Base-by-base conservation (phyloP, 2,113 vertebrate genomes). In the Empidonax alnorum region DNA sequence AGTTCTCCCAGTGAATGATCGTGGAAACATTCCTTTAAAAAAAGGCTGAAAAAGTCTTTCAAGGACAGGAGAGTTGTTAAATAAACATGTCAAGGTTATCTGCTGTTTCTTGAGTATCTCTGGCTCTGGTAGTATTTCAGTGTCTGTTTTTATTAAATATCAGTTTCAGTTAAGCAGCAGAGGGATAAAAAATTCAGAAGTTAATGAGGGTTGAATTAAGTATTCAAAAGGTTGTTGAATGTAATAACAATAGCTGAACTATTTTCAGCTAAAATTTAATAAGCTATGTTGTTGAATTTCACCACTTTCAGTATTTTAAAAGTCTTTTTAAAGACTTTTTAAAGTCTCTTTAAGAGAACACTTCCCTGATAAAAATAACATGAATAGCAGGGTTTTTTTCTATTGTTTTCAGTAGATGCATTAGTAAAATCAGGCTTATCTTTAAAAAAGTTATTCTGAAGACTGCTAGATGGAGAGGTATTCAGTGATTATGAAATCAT, bases 321-420 rank as follows among this genome's bases (percentile, higher is more conserved):
- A 50, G 20, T n/a, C 10, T 86, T 86, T 75, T 79, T 0, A 3
- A 71, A 67, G 62, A 35, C 10, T 86, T 86, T 75, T 79, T 0
- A 3, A 71, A 67, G 62, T 35, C 35, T 35, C 35, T 35, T 50
- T 18, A 37, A 37, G 56, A 59, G 14, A 73, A 4, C 24, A 35
- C 3, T 46, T 89, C 18, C 9, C 23, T 61, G 33, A 56, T 55
- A 59, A 89, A 81, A 75, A 37, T 52, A 5, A 58, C n/a, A 74
- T 61, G 0, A 4, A 11, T 17, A 62, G n/a, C 30, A 53, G 41
- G 3, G 0, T 17, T 53, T 58, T 75, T 52, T 15, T 1, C 21
- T 37, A 7, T 56, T 73, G 17, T 84, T 72, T 91, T 83, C 62
- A 25, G 20, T 58, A 56, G 30, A 21, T 62, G 6, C 4, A 44